Conservation (phyloP, 2,888 invertebrate species). For the Metellina segmentata region DNA sequence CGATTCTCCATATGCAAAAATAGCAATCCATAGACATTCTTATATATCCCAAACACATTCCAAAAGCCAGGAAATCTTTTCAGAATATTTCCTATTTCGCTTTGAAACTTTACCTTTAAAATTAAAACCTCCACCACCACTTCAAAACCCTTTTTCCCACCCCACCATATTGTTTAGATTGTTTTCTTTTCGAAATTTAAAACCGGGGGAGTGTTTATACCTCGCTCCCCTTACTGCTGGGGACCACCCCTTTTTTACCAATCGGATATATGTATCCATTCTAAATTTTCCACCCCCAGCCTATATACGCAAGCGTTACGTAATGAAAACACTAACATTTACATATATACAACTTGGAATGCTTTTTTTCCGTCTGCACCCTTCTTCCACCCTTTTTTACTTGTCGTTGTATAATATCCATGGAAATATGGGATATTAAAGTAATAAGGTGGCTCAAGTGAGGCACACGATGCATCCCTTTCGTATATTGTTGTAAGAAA, state of each 20-base stretch:
- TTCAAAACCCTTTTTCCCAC: not conserved
- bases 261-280: slow-evolving; percentile 9
- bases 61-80: too few relatives aligned
- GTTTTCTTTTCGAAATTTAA: slow-evolving; percentile 53
- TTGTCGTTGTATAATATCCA: slow-evolving; percentile 44
- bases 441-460: slow-evolving; percentile 45
- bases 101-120: slow-evolving; percentile 4
- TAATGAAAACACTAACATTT: slow-evolving; percentile 70
- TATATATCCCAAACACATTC: too few relatives aligned
- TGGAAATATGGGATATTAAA: slow-evolving; percentile 67
- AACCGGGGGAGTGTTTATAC: slow-evolving; percentile 27
- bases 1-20: too few relatives aligned
- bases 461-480: not conserved
- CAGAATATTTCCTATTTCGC: too few relatives aligned
- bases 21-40: too few relatives aligned
- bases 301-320: not conserved
- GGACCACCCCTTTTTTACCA: slow-evolving; percentile 6
- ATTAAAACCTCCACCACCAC: slow-evolving; percentile 12
- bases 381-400: not conserved
- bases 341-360: slow-evolving; percentile 65
- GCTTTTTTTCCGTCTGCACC: not conserved
- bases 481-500: slow-evolving; percentile 32
- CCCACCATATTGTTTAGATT: not conserved
- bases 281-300: slow-evolving; percentile 23
- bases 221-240: not conserved